Base-by-base conservation (phyloP, 2,888 invertebrate species). In the Campopleginae sp. region DNA sequence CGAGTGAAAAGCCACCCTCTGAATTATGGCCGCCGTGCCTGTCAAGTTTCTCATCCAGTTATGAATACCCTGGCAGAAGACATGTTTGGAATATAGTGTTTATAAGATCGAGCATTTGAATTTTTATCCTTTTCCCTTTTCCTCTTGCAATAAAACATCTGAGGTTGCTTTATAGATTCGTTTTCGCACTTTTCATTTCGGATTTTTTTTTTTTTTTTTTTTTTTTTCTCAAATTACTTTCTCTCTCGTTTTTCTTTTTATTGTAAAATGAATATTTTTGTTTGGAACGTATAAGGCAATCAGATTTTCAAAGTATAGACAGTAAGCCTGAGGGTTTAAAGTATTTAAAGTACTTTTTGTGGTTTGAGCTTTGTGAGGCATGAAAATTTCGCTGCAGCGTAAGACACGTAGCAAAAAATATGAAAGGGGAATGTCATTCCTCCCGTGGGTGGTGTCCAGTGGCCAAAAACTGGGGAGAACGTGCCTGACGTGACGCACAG, bases 1-100 rank as follows among this genome's bases (percentile, higher is more conserved):
- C 85, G 68, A 85, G 70, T 65, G 78, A 75, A 81, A 85, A 85
- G 85, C 78, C 82, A 44, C 71, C 54, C 79, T 58, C 70, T 82
- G 78, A 85, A 65, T 85, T 82, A 85, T 75, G 75, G 23, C 75
- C 54, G 54, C 54, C 78, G 68, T 80, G 80, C 74, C 71, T 82
- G 85, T 82, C 84, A 78, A 70, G 58, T 65, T 51, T 81, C 72
- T 68, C 82, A 84, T 82, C 82, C 82, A 78, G 70, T 54, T 84
- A 76, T 82, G 58, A 46, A 58, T 61, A 44, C 10, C 27, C 14
- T 38, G 12, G 23, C 78, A 78, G 23, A 58, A 19, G 27, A 10
- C 61, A 78, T 58, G 38, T 19, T 23, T 68, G 17, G 42, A 19
- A 42, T 80, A 75, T 46, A 68, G 54, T n/a, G 70, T 46, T 65